Evolutionary conservation across 2,797 vertebrate genomes (phyloP).

Genomic region (Chelon labrosus): DNA sequence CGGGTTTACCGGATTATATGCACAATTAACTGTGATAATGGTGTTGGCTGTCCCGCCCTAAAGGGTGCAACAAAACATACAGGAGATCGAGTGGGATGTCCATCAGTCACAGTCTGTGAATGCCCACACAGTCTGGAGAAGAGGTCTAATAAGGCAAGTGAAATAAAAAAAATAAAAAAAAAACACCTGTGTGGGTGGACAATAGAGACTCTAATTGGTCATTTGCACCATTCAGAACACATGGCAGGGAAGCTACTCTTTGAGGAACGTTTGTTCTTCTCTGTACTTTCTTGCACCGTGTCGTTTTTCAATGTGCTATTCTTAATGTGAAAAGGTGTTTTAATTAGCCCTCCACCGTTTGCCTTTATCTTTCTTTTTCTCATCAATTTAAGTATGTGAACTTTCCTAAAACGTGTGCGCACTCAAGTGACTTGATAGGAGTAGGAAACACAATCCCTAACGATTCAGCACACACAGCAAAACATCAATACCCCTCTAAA

Average conservation of each 20-base stretch:
- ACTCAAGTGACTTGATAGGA: no score
- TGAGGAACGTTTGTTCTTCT: neutral
- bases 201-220: slow-evolving; percentile 1
- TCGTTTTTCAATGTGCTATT: slow-evolving; percentile 3
- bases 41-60: neutral
- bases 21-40: neutral
- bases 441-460: no score
- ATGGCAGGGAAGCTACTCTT: neutral
- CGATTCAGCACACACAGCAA: neutral
- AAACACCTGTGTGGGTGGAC: slow-evolving; percentile 17
- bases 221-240: neutral
- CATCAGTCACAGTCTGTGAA: slow-evolving; percentile 16
- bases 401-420: no score
- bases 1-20: neutral
- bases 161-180: slow-evolving; percentile 2
- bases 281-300: no score
- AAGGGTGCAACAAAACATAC: slow-evolving; percentile 17
- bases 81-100: slow-evolving; percentile 2
- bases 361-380: neutral
- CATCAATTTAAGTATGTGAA: slow-evolving; percentile 2
- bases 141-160: neutral
- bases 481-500: slow-evolving; percentile 22
- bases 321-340: neutral
- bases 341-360: neutral
- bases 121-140: slow-evolving; percentile 14